Evolutionary conservation across 2,113 vertebrate species (phyloP).

Genomic region (Spizaetus ornatus): DNA sequence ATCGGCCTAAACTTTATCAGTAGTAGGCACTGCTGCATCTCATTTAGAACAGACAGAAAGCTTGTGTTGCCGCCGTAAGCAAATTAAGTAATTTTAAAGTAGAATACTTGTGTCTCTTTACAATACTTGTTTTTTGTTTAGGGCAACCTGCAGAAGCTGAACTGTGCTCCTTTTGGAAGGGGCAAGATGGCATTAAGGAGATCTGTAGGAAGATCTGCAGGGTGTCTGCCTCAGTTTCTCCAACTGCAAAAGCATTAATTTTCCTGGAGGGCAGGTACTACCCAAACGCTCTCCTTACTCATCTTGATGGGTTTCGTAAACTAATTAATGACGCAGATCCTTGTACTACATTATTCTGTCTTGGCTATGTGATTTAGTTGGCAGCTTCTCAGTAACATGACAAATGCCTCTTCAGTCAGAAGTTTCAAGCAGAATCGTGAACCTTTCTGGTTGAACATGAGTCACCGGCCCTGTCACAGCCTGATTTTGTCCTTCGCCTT

Average conservation of each 20-base stretch:
- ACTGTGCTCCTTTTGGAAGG: not conserved
- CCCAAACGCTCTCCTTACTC: not conserved
- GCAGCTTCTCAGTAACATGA: not conserved
- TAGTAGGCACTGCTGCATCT: not conserved
- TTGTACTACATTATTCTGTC: not conserved
- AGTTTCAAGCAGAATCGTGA: not conserved
- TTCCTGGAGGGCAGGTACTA: not conserved
- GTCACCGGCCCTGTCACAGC: not conserved
- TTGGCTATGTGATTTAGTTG: not conserved
- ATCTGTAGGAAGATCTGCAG: not conserved
- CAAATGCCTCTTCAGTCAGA: not conserved
- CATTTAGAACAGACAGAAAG: not conserved
- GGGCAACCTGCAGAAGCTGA: not conserved
- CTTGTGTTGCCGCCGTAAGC: not conserved
- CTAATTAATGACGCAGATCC: not conserved
- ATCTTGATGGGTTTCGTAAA: not conserved
- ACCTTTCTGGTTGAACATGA: not conserved
- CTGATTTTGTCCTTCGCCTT: not conserved
- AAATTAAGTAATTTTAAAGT: not conserved
- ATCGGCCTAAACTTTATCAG: not conserved
- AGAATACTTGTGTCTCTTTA: not conserved
- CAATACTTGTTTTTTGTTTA: not conserved
- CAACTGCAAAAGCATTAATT: not conserved
- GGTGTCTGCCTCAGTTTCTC: not conserved
- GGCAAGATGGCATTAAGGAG: not conserved